Percentiles rank a stretch among this genome's conserved stretches.
These are phyloP conservation scores for Coecobrya sp. DNA, from an alignment of 2,888 invertebrate genomes.

Conservation along the genomic window DNA sequence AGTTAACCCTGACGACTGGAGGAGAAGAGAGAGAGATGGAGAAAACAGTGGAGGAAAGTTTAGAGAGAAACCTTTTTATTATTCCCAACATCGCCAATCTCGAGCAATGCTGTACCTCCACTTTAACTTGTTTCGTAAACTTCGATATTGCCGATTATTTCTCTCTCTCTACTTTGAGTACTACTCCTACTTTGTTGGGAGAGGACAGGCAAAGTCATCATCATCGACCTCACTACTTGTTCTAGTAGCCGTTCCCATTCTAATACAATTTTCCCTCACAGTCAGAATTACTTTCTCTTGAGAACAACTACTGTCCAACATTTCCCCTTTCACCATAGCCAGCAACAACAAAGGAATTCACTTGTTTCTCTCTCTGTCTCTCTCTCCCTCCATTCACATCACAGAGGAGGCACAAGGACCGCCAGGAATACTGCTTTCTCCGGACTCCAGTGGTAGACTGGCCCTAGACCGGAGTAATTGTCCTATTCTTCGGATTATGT, in stretches of 20 bases:
- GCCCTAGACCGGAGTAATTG: constrained; percentile 12
- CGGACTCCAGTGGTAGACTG: not conserved
- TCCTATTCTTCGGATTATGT: not conserved
- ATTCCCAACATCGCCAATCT: constrained; percentile 34
- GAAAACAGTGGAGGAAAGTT: not conserved
- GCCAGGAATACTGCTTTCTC: constrained; percentile 20
- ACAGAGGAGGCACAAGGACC: not conserved
- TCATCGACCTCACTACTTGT: not conserved
- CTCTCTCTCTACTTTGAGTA: not conserved
- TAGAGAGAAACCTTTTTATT: constrained; percentile 33
- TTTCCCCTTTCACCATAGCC: not conserved
- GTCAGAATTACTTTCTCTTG: constrained; percentile 8
- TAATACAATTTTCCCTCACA: constrained; percentile 12
- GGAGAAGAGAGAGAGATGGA: not conserved
- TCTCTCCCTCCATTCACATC: not conserved
- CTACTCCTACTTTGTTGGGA: constrained; percentile 4
- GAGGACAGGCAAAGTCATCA: constrained; percentile 17
- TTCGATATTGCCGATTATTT: constrained; percentile 56
- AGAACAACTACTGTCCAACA: constrained; percentile 50
- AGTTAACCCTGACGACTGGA: constrained; percentile 39
- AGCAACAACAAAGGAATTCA: constrained; percentile 13
- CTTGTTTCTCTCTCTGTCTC: not conserved
- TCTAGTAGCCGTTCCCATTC: constrained; percentile 25
- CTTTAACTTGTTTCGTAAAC: constrained; percentile 48
- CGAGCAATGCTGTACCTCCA: not conserved